Evolutionary conservation across 2,888 invertebrate genomes (phyloP), one percentile per base, ranked within the genome.

Genomic region (Orthonevra nobilis): DNA sequence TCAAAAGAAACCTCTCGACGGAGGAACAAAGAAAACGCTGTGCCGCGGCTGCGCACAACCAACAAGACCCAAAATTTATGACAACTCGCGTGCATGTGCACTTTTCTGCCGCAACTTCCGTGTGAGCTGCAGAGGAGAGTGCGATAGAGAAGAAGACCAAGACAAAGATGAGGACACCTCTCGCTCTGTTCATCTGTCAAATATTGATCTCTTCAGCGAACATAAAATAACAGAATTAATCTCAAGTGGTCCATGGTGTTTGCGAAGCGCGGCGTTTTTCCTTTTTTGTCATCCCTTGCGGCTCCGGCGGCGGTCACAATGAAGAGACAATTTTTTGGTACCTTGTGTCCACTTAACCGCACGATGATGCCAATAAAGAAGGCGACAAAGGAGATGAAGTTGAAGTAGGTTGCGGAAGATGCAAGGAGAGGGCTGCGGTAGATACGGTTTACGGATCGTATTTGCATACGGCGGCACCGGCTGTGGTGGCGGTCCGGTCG

Each of bases 141-240:
- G 15, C n/a, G 38, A 10, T 15, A 48, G 36, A 54, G 4, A 34
- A 54, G 26, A 12, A 26, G 50, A 14, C n/a, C 60, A 5, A 12
- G 54, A 61, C 38, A 12, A 10, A 14, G 10, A n/a, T 3, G 2
- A 40, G 19, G 38, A 12, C 23, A 7, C 56, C 28, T 30, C 6
- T 10, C 52, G 38, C 79, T 23, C 30, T 36, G 66, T 56, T 61
- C 72, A 79, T 68, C 66, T 68, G 79, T 73, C 79, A 73, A 81
- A 81, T 81, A 81, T 81, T 81, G 81, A 74, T 81, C 74, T 69
- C 74, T 74, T 61, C 68, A 69, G 58, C 42, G 54, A 81, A 81
- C 81, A 81, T 74, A 81, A 81, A 81, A 81, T 81, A 81, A 73
- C 81, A 81, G 69, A 81, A 81, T 81, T 81, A 81, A 81, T 74